phyloP scores from a whole-genome alignment of 2,113 vertebrate genomes.

The Ascaphus truei region DNA sequence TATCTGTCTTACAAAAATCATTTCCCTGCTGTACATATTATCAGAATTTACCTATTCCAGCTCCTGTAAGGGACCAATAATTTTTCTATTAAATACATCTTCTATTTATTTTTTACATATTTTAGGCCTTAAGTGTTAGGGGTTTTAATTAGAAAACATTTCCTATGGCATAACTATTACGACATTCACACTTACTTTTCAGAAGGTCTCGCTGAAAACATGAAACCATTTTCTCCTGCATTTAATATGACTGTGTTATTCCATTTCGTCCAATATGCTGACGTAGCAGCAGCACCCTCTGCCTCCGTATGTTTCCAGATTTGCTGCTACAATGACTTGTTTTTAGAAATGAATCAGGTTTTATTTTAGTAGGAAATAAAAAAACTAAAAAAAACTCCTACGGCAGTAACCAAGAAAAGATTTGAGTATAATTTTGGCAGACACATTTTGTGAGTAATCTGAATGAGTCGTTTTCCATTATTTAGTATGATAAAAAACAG shows the following conservation, averaged over 20 bases:
- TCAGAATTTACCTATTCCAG: no score
- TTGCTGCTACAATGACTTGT: conserved; percentile 18
- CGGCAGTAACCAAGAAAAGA: conserved; percentile 18
- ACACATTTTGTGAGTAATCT: conserved; percentile 30
- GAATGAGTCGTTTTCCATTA: conserved; percentile 33
- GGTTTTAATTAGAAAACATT: no score
- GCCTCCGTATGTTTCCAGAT: conserved; percentile 25
- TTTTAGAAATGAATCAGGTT: conserved; percentile 37
- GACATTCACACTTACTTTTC: neutral
- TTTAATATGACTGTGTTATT: conserved; percentile 16
- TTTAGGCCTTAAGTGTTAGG: no score
- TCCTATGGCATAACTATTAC: no score
- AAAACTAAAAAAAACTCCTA: conserved; percentile 24
- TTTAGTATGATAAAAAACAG: conserved; percentile 9
- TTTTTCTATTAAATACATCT: no score
- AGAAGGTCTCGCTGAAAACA: neutral
- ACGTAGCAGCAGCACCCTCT: conserved; percentile 28
- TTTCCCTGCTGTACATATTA: no score
- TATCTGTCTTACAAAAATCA: no score
- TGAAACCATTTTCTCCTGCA: neutral
- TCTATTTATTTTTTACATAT: no score
- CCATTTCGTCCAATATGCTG: conserved; percentile 21
- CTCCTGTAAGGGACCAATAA: no score
- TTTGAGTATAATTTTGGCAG: conserved; percentile 31
- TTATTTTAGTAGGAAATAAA: conserved; percentile 30